A percentile compares a stretch with the other conserved stretches of the same genome.
phyloP scores from a whole-genome alignment of 1,140 invertebrate species.

The Nilaparvata lugens region DNA sequence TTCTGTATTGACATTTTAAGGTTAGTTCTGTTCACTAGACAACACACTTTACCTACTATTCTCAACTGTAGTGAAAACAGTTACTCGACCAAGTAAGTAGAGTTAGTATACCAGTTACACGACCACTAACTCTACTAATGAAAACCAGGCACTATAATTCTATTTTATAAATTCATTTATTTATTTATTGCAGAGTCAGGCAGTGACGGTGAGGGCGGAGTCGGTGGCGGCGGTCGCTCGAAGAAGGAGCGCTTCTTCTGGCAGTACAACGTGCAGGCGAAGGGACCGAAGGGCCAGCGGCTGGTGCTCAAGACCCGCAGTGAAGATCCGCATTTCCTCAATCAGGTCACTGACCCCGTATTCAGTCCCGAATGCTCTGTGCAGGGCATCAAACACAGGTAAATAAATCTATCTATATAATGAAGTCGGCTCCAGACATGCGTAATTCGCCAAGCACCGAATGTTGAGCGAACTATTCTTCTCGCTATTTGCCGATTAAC shows the following conservation, averaged over 20 bases:
- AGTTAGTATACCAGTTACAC: no score
- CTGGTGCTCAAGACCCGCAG: conserved; percentile 70
- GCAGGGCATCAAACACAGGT: conserved; percentile 83
- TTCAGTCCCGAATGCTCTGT: conserved; percentile 84
- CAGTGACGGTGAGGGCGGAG: conserved; percentile 48
- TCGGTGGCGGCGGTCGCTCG: conserved; percentile 33
- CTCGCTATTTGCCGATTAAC: no score
- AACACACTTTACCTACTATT: no score
- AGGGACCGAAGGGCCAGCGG: conserved; percentile 90
- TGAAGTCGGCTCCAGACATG: no score
- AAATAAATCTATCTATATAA: conserved; percentile 22
- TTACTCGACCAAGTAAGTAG: no score
- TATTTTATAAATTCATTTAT: background rate
- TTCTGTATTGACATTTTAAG: no score
- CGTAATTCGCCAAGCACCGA: no score
- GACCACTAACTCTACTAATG: no score
- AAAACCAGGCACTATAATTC: no score
- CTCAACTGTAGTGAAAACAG: no score
- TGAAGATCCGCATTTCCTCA: conserved; percentile 86
- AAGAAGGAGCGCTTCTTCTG: conserved; percentile 90
- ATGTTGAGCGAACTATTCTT: no score
- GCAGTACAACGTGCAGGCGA: conserved; percentile 98
- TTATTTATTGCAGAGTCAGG: conserved; percentile 44
- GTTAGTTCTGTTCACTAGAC: no score
- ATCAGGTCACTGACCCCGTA: conserved; percentile 84